Evolutionary conservation across 2,113 vertebrate species (phyloP).

Genomic region (Seriola rivoliana): DNA sequence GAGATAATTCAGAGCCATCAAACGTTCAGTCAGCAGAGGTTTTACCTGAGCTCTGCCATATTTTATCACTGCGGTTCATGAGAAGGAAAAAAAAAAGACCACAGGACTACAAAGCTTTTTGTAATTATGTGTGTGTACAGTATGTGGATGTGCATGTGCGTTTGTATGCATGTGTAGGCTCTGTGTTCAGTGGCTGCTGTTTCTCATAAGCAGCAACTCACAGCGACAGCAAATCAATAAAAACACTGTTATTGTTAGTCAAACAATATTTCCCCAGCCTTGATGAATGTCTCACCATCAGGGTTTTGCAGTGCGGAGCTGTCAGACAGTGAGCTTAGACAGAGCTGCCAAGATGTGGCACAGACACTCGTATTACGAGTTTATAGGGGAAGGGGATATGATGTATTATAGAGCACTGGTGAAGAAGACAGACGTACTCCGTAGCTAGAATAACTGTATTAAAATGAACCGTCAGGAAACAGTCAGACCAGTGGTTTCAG

Average conservation of each 20-base stretch:
- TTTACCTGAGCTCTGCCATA: slow-evolving; percentile 65
- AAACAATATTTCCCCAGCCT: slow-evolving; percentile 36
- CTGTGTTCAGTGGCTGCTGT: slow-evolving; percentile 2
- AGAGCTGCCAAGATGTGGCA: slow-evolving; percentile 1
- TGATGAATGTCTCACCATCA: slow-evolving; percentile 40
- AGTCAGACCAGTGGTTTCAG: not conserved
- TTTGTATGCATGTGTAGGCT: not conserved
- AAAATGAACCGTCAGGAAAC: not conserved
- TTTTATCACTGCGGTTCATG: slow-evolving; percentile 52
- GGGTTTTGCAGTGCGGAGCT: slow-evolving; percentile 5
- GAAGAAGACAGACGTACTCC: not conserved
- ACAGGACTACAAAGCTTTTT: not conserved
- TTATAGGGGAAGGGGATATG: slow-evolving; percentile 12
- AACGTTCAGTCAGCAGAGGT: slow-evolving; percentile 44
- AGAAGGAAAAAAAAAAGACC: not conserved
- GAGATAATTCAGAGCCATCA: slow-evolving; percentile 56
- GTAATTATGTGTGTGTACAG: slow-evolving; percentile 2
- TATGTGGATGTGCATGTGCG: not conserved
- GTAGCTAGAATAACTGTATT: not conserved
- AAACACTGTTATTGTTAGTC: slow-evolving; percentile 64
- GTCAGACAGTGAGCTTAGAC: slow-evolving; percentile 27
- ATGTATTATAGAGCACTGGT: not conserved
- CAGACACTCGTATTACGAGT: slow-evolving; percentile 9
- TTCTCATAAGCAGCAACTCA: slow-evolving; percentile 50
- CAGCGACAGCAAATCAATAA: slow-evolving; percentile 69